phyloP scores from a whole-genome alignment of 2,113 vertebrate genomes.

The Halcyon malimbica region DNA sequence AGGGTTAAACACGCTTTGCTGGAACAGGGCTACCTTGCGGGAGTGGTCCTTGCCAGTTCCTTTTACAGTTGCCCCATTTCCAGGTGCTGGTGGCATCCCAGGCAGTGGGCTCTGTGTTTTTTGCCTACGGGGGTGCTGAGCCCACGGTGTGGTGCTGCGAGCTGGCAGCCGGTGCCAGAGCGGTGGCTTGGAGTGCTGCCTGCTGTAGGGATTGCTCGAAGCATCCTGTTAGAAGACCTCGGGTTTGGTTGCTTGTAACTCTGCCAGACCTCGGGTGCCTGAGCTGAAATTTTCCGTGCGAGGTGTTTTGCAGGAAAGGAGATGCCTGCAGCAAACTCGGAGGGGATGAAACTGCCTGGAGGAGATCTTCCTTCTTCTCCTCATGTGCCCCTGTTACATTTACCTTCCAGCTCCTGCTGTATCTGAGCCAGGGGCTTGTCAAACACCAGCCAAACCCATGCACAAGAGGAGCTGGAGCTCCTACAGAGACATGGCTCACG shows the following conservation, averaged over 20 bases:
- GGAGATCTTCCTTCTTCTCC: background rate
- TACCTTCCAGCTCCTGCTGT: background rate
- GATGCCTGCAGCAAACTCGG: background rate
- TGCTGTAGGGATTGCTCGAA: background rate
- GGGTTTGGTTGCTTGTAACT: background rate
- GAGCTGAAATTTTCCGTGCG: background rate
- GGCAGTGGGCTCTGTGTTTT: background rate
- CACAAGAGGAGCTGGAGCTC: background rate
- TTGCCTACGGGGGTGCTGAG: background rate
- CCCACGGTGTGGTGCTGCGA: fast-evolving
- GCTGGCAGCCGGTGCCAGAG: background rate
- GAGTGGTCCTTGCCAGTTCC: background rate
- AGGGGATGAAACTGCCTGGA: background rate
- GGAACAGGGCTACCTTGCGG: background rate
- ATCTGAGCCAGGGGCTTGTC: background rate
- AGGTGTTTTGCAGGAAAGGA: background rate
- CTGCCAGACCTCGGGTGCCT: background rate
- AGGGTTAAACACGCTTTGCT: fast-evolving
- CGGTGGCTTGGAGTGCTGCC: background rate
- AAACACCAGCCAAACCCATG: fast-evolving
- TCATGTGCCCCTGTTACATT: background rate
- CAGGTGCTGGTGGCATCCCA: background rate
- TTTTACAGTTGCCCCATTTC: background rate
- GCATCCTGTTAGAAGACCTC: background rate
- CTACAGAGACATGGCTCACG: background rate